Base-by-base conservation (phyloP, 2,113 vertebrate genomes). In the Meriones unguiculatus region DNA sequence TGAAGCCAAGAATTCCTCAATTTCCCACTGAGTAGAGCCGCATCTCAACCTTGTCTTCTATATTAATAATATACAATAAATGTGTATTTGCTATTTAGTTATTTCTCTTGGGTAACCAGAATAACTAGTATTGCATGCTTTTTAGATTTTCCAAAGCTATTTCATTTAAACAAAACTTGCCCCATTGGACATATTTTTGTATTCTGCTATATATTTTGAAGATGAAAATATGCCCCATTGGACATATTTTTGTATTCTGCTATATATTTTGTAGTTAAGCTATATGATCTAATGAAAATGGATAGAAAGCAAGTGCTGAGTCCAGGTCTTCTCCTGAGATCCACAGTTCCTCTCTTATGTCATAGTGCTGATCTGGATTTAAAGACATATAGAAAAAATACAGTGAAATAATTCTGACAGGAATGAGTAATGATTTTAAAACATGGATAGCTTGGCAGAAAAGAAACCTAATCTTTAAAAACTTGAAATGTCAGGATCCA, bases 321-420 rank as follows among this genome's bases (percentile, higher is more conserved):
- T 17, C 8, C 4, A 64, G 4, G 3, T 82, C n/a, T 62, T 35
- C 46, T 18, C 38, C 50, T 76, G 28, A 32, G 77, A 62, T 7
- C 7, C 5, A 6, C 2, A 0, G 22, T 82, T 7, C 30, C 72
- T 25, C 46, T 22, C 50, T 17, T 52, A 57, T 5, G 25, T 41
- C 46, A 76, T 41, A 3, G 5, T 82, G 62, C n/a, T 89, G n/a
- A 46, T 82, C 62, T 69, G 50, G 17, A 67, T 54, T 17, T 41
- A 67, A 81, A 86, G 18, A 2, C 8, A 65, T 77, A 50, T 64
- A 67, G 54, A 46, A 92, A 93, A 2, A 81, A 54, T 52, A 10
- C 14, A 88, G 15, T 38, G 41, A 94, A 89, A 78, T 77, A n/a
- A 93, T 72, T 93, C 38, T 62, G 38, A 91, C 75, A 76, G n/a